A percentile compares a stretch with the other conserved stretches of the same genome.
These are phyloP conservation scores for Harpalus rubripes DNA, from an alignment of 2,888 invertebrate species.

Conservation along the genomic window DNA sequence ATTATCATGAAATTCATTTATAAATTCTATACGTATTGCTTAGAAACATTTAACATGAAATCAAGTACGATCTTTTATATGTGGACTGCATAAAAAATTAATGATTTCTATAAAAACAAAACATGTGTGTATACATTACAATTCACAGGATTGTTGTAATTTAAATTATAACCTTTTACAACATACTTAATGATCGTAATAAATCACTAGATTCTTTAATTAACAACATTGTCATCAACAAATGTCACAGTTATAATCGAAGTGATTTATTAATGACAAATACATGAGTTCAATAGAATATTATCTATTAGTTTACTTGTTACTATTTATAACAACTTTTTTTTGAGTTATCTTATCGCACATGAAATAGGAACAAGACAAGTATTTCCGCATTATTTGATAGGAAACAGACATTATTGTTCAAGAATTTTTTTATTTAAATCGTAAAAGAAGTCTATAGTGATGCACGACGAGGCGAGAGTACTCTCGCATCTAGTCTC, in stretches of 20 bases:
- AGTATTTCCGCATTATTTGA: not conserved
- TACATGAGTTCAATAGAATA: constrained; percentile 3
- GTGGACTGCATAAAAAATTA: constrained; percentile 37
- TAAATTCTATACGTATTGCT: not conserved
- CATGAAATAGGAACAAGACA: not conserved
- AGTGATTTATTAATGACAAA: constrained; percentile 11
- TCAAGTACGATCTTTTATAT: constrained; percentile 3
- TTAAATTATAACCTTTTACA: constrained; percentile 33
- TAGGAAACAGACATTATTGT: not conserved
- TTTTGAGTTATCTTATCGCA: not conserved
- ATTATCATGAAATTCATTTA: not conserved
- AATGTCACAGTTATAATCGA: constrained; percentile 30
- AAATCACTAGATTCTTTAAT: constrained; percentile 31
- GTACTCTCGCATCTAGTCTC: too few relatives aligned
- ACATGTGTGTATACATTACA: constrained; percentile 20
- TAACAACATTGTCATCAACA: constrained; percentile 17
- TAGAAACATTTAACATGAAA: constrained; percentile 26
- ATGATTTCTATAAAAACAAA: constrained; percentile 34
- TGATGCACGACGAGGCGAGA: too few relatives aligned
- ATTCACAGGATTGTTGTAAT: constrained; percentile 27
- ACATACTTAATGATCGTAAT: constrained; percentile 22
- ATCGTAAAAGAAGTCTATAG: too few relatives aligned
- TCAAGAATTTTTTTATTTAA: not conserved
- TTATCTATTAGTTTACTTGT: not conserved
- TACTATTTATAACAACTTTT: not conserved